Evolutionary conservation across 2,113 vertebrate genomes (phyloP), one percentile per base, ranked within the genome.

Genomic region (Cyanoderma ruficeps): DNA sequence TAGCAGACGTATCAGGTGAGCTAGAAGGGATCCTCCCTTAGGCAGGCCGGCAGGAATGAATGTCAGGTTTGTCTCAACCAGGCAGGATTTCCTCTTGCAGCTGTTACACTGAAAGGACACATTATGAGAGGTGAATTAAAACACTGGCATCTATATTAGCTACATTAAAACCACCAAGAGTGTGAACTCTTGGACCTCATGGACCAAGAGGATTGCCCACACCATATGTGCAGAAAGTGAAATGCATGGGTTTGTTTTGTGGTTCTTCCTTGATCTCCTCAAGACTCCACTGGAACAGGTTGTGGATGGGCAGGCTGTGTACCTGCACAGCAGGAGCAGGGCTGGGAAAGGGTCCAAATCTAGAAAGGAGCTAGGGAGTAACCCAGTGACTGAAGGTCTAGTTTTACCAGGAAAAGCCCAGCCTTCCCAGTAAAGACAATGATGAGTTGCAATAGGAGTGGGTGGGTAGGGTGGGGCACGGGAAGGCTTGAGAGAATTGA

Each of bases 401-500:
- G 89, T 95, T 96, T 90, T 78, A 93, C 92, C 90, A 94, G 92
- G 93, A 93, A 90, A 82, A 95, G 59, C 1, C 1, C 56, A 93
- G 68, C 56, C 82, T 94, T 93, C 82, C 33, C 70, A 68, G 68
- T 75, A 77, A 87, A 91, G 83, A 87, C 1, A 64, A 80, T 50
- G 87, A 85, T 78, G 87, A 78, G 52, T 47, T 93, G 90, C 93
- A 92, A 47, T 59, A 74, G n/a, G 77, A 89, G 87, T 93, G 93
- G 87, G 81, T 90, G 80, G 75, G 63, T 76, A 70, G 96, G 94
- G 95, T 68, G 96, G 86, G 71, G 84, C 42, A 0, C 82, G 55
- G 56, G 72, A 86, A 95, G 84, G 79, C 92, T 95, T 96, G 94
- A 93, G 93, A 96, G 96, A 83, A 94, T 61, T 84, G 72, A 95